A percentile compares a stretch with the other conserved stretches of the same genome.
Evolutionary conservation across 2,113 vertebrate genomes (phyloP).

Genomic region (Oncorhynchus gorbuscha): DNA sequence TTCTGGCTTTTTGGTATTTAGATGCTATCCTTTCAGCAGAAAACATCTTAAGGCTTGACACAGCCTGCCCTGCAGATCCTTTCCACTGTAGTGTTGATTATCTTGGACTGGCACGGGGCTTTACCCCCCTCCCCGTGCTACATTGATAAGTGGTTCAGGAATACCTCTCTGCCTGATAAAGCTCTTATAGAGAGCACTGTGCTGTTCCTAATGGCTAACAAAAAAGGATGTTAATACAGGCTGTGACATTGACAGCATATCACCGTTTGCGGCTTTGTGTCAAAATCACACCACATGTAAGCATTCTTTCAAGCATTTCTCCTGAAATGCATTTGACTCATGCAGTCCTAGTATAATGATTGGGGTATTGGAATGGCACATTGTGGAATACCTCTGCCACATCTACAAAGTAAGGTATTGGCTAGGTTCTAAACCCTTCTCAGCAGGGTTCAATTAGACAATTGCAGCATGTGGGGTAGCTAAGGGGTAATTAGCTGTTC

Average conservation of each 20-base stretch:
- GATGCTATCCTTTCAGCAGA: slow-evolving; percentile 19
- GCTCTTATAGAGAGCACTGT: slow-evolving; percentile 45
- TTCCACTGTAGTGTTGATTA: slow-evolving; percentile 34
- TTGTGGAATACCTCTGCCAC: neutral
- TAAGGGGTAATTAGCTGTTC: slow-evolving; percentile 30
- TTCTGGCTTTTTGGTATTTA: slow-evolving; percentile 17
- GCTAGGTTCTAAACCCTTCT: slow-evolving; percentile 7
- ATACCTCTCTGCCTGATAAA: slow-evolving; percentile 52
- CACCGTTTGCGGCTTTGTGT: slow-evolving; percentile 22
- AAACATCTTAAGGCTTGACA: slow-evolving; percentile 10
- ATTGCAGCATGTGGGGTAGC: slow-evolving; percentile 27
- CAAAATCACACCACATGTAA: slow-evolving; percentile 44
- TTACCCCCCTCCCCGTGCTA: slow-evolving; percentile 24
- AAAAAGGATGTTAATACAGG: slow-evolving; percentile 49
- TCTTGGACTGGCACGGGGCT: slow-evolving; percentile 37
- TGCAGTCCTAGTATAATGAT: neutral
- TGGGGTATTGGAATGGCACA: neutral
- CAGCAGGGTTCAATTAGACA: slow-evolving; percentile 43
- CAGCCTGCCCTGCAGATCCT: slow-evolving; percentile 24
- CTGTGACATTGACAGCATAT: slow-evolving; percentile 36
- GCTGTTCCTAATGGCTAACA: slow-evolving; percentile 58
- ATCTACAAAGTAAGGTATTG: neutral
- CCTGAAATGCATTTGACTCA: neutral
- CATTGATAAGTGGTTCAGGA: slow-evolving; percentile 55
- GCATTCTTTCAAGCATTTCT: slow-evolving; percentile 20